phyloP scores from a whole-genome alignment of 2,888 invertebrate genomes.

The Tinea semifulvella region DNA sequence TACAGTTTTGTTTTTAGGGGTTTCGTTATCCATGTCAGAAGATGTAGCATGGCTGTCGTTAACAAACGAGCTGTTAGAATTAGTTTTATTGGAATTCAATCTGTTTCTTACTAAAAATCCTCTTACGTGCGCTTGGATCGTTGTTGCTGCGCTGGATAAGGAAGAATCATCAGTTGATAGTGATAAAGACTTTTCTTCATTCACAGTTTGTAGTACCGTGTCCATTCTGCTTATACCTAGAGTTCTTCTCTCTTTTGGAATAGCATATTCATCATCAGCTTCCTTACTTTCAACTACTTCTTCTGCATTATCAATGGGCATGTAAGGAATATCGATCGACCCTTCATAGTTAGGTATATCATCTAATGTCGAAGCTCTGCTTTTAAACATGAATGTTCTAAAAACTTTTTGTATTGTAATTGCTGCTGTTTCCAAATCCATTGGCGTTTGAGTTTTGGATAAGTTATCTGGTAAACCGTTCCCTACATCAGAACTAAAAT shows the following conservation, averaged over 20 bases:
- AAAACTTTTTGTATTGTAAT: constrained; percentile 68
- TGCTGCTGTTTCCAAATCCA: constrained; percentile 63
- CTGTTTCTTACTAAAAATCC: constrained; percentile 71
- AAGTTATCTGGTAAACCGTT: constrained; percentile 19
- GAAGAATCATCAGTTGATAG: constrained; percentile 58
- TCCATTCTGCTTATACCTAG: constrained; percentile 53
- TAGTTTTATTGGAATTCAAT: constrained; percentile 46
- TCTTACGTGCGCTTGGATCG: constrained; percentile 74
- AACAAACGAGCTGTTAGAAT: constrained; percentile 41
- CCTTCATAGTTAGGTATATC: constrained; percentile 38
- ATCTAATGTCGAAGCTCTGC: constrained; percentile 50
- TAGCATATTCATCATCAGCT: constrained; percentile 25
- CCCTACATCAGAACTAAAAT: constrained; percentile 18
- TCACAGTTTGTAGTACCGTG: constrained; percentile 59
- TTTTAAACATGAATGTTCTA: constrained; percentile 55
- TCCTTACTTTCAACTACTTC: constrained; percentile 32
- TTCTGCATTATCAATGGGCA: constrained; percentile 21
- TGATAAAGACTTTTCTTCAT: constrained; percentile 59
- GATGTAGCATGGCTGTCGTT: constrained; percentile 46
- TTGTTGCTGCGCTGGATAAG: constrained; percentile 67
- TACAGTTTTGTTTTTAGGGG: constrained; percentile 43
- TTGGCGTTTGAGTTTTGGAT: constrained; percentile 20
- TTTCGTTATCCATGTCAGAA: constrained; percentile 39
- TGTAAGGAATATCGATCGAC: constrained; percentile 9
- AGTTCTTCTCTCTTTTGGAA: constrained; percentile 39